Evolutionary conservation across 2,797 vertebrate species (phyloP), one percentile per base, ranked within the genome.

Genomic region (Sebastiscus albofasciatus): DNA sequence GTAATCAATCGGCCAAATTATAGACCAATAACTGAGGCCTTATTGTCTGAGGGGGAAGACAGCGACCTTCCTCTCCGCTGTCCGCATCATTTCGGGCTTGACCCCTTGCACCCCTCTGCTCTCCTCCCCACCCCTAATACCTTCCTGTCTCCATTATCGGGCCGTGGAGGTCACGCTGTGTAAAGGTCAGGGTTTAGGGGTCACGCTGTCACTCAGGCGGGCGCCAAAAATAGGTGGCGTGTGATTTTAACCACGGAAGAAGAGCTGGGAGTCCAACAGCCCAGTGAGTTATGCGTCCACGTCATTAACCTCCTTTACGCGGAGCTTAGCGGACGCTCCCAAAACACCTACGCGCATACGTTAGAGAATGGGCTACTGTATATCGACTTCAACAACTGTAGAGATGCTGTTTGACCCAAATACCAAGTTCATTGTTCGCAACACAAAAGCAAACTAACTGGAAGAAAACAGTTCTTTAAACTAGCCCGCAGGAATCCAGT

Each of bases 111-210:
- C 90, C 90, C 83, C 85, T 85, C 83, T 68, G 69, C 81, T 86
- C 79, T 77, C 72, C 67, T 86, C 87, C 80, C 84, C 73, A 29
- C 74, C 82, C 89, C 86, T 96, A 95, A 96, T 95, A 96, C 94
- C 95, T 96, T 95, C 95, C 95, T 95, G 95, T 95, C 95, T 95
- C 95, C 88, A 95, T 95, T 92, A 92, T 92, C 86, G 70, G 90
- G 87, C 86, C 52, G 31, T 71, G 70, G 82, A 83, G 92, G 89
- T 93, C 91, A 91, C 7, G 60, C 86, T 90, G 90, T 80, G 84
- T 90, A 94, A 94, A 95, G 94, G 94, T 94, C 94, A 92, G 89
- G 81, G 85, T 92, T 93, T 87, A 93, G 82, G 82, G 94, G 92
- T 95, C 91, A 83, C 11, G 79, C 88, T 90, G 94, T 93, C 94